These are phyloP conservation scores for Orius insidiosus DNA, from an alignment of 1,140 invertebrate species.

Conservation along the genomic window DNA sequence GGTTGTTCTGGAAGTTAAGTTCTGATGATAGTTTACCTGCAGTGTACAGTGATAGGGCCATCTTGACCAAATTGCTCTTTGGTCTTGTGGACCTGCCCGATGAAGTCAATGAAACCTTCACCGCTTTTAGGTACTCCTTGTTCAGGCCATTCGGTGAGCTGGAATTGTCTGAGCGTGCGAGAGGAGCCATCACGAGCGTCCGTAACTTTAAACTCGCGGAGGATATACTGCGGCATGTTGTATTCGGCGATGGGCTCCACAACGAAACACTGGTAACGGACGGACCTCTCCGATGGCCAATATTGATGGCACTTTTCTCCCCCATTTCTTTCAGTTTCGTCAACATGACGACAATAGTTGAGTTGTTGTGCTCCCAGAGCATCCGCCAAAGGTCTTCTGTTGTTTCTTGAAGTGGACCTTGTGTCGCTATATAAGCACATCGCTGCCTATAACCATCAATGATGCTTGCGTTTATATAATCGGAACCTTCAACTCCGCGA, in stretches of 20 bases:
- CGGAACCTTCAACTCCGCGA: conserved; percentile 81
- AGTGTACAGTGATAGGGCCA: conserved; percentile 97
- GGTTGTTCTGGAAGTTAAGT: too few species aligned
- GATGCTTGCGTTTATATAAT: conserved; percentile 98
- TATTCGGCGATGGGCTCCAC: conserved; percentile 99
- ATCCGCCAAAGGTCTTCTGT: conserved; percentile 98
- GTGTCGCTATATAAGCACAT: conserved; percentile 93
- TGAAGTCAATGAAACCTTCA: conserved; percentile 95
- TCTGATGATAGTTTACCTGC: conserved; percentile 57
- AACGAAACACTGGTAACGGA: conserved; percentile 90
- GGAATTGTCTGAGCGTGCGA: conserved; percentile 92
- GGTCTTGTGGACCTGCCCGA: conserved; percentile 98
- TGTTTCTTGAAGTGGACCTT: conserved; percentile 88
- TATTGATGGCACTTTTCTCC: conserved; percentile 96
- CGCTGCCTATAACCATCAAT: conserved; percentile 88
- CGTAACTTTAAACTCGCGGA: conserved; percentile 93
- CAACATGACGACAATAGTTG: conserved; percentile 96
- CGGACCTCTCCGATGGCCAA: conserved; percentile 93
- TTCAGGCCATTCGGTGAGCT: conserved; percentile 99
- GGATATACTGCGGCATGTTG: conserved; percentile 97
- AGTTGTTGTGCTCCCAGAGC: conserved; percentile 99
- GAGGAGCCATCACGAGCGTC: conserved; percentile 88
- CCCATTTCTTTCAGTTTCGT: conserved; percentile 96
- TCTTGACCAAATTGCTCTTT: conserved; percentile 99
- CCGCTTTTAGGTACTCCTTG: conserved; percentile 94